Evolutionary conservation across 2,113 vertebrate genomes (phyloP).

Genomic region (Leptocoma aspasia): DNA sequence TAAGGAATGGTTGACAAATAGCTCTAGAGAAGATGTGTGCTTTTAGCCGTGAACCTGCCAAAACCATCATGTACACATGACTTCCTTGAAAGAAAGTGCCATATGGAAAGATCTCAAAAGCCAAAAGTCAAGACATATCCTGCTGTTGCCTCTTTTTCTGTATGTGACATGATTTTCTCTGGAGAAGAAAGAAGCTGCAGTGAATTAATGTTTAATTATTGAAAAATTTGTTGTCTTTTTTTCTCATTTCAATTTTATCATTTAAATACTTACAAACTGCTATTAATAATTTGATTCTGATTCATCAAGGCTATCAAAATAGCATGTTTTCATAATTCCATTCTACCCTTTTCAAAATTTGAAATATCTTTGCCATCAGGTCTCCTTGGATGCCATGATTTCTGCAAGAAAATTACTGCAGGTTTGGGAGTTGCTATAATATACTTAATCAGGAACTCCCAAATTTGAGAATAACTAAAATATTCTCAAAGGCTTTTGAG

Average conservation of each 20-base stretch:
- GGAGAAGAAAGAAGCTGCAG: neutral
- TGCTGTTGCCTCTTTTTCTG: neutral
- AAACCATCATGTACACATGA: neutral
- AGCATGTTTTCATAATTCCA: neutral
- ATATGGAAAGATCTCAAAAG: neutral
- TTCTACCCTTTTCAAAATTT: neutral
- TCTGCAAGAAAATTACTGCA: neutral
- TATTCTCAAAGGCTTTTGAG: neutral
- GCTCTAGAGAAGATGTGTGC: neutral
- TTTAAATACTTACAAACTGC: neutral
- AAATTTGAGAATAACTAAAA: neutral
- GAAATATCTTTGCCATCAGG: neutral
- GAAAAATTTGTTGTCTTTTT: neutral
- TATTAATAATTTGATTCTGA: neutral
- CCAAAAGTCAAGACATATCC: neutral
- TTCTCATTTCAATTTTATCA: neutral
- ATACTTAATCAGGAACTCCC: neutral
- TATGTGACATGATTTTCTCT: neutral
- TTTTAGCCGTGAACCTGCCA: neutral
- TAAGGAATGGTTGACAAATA: neutral
- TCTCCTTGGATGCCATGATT: neutral
- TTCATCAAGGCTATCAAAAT: neutral
- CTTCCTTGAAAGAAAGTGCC: neutral
- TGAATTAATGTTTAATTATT: neutral
- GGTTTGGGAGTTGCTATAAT: neutral